These are phyloP conservation scores for Drosophila engyochracea DNA, from an alignment of 2,888 invertebrate genomes.

Conservation along the genomic window DNA sequence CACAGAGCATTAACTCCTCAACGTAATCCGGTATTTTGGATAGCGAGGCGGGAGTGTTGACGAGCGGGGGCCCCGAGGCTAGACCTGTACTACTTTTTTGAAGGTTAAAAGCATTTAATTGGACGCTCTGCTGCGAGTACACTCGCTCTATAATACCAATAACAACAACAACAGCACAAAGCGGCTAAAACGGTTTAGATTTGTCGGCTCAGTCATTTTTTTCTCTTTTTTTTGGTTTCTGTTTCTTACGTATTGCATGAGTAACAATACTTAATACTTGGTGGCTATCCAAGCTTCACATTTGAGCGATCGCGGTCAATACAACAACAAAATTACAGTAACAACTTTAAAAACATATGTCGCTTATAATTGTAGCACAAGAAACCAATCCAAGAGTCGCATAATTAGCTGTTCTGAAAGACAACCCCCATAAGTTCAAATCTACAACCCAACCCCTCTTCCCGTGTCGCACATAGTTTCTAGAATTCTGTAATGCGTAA, in stretches of 20 bases:
- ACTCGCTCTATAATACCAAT: neutral
- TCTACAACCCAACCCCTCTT: neutral
- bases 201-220: slow-evolving; percentile 41
- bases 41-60: slow-evolving; percentile 38
- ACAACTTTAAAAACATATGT: slow-evolving; percentile 4
- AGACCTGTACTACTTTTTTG: slow-evolving; percentile 81
- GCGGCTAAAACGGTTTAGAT: slow-evolving; percentile 62
- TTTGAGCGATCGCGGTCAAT: slow-evolving; percentile 82
- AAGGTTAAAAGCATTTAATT: slow-evolving; percentile 80
- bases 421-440: neutral
- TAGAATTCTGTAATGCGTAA: slow-evolving; percentile 64
- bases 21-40: slow-evolving; percentile 66
- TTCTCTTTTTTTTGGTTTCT: slow-evolving; percentile 11
- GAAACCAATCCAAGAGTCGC: neutral
- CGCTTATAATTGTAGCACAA: neutral
- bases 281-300: slow-evolving; percentile 66
- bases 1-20: slow-evolving; percentile 54
- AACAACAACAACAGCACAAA: slow-evolving; percentile 21
- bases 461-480: neutral
- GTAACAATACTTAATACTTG: slow-evolving; percentile 40
- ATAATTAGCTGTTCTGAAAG: neutral
- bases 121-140: slow-evolving; percentile 45
- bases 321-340: slow-evolving; percentile 60
- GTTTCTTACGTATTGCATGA: slow-evolving; percentile 56
- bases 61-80: slow-evolving; percentile 44